Base-by-base conservation (phyloP, 2,797 vertebrate genomes). In the Takifugu ocellatus region DNA sequence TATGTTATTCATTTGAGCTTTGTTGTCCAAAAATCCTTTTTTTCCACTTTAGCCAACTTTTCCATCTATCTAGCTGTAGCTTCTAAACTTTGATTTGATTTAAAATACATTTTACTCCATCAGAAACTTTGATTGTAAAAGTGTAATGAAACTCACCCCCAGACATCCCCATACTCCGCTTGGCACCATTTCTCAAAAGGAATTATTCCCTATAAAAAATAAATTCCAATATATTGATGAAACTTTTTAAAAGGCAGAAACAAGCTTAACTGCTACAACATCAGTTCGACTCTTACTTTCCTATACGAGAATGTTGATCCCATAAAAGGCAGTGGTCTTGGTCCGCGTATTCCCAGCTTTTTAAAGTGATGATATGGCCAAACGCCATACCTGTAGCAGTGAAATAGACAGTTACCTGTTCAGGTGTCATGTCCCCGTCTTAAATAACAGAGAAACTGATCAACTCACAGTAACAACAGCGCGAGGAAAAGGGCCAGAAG, bases 141-240 rank as follows among this genome's bases (percentile, higher is more conserved):
- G n/a, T 25, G 21, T 36, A 17, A 6, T 56, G 46, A 1, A 60
- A 85, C 91, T 88, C 66, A 92, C 91, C 91, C 85, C 90, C 90
- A 92, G 2, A 90, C 16, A 10, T 84, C 87, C 27, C 90, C 91
- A 51, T 87, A 92, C 64, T 90, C 91, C 25, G 55, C 53, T 0
- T 69, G 68, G 61, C 90, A 91, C 9, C 83, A 66, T 1, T 2
- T 45, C 27, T 92, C 86, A 68, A 84, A 87, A 9, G 3, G 0
- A 29, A 48, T 0, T 0, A 89, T 0, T 14, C 87, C 88, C 90
- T 93, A 26, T 9, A 64, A 71, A 5, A 17, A 33, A 2, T 1
- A 5, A 16, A 44, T n/a, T n/a, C 12, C 4, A 3, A 39, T 11
- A 39, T 39, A 39, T 39, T 39, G 14, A 39, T 39, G 14, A 39